Base-by-base conservation (phyloP, 2,113 vertebrate genomes). In the Hydrochoerus hydrochaeris region DNA sequence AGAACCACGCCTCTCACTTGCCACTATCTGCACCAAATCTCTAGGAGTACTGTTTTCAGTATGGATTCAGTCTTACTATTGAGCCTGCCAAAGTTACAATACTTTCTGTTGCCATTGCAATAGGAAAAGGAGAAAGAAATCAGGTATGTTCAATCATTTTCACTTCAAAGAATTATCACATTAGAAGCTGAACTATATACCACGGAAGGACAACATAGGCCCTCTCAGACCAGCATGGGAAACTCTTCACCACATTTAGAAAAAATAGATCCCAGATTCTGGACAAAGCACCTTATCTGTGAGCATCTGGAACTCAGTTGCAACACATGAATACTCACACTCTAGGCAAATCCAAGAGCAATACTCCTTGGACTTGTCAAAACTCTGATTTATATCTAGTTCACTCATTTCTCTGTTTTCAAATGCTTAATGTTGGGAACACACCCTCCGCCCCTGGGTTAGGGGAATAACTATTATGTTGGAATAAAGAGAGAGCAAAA, bases 201-300 rank as follows among this genome's bases (percentile, higher is more conserved):
- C 16, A 0, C 9, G 0, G n/a, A 3, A 5, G 58, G 30, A 26
- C 19, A 28, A 32, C 5, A 2, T 0, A 3, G 49, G 3, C 5
- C 0, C 58, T 10, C 19, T n/a, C 9, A 26, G 32, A 32, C 28
- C 7, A 60, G 62, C 41, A 5, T 3, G 35, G 46, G 26, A 49
- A 26, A 16, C n/a, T 8, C n/a, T 11, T 28, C 46, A 7, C 35
- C 17, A 28, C 10, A 14, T 1, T 1, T 19, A 49, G 10, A 16
- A 10, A 75, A 4, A 81, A 38, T 0, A 4, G 38, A 38, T 11
- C 1, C 7, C 35, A 44, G 9, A 22, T 52, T 32, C 69, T 6
- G 65, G 19, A 17, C 9, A 57, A 77, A 24, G 35, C 2, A 69
- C 14, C 5, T 17, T 80, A 22, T n/a, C 1, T 19, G 14, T 13